phyloP scores from a whole-genome alignment of 2,888 invertebrate species.

The Ichneumon xanthorius region DNA sequence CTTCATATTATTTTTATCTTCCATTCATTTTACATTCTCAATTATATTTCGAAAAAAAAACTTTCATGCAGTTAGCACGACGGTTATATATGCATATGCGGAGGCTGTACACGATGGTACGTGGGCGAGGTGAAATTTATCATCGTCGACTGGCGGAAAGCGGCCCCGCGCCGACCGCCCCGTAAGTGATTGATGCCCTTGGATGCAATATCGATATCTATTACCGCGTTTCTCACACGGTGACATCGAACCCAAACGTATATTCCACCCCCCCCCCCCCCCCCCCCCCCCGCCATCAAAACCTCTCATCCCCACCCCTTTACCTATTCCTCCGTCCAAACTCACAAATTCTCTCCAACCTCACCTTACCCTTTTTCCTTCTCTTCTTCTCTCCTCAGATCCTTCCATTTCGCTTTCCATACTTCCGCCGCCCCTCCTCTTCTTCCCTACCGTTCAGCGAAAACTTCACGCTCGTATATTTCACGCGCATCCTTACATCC shows the following conservation, averaged over 20 bases:
- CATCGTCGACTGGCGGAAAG: slow-evolving; percentile 60
- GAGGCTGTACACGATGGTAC: slow-evolving; percentile 15
- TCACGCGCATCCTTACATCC: slow-evolving; percentile 5
- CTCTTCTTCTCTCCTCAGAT: slow-evolving; percentile 16
- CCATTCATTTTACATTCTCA: no score
- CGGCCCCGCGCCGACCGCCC: slow-evolving; percentile 54
- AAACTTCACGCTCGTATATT: slow-evolving; percentile 54
- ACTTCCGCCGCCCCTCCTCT: background rate
- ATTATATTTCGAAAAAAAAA: background rate
- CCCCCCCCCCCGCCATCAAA: slow-evolving; percentile 19
- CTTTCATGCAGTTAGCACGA: slow-evolving; percentile 36
- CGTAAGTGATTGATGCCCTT: slow-evolving; percentile 65
- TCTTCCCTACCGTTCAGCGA: slow-evolving; percentile 42
- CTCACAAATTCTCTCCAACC: slow-evolving; percentile 35
- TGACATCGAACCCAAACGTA: slow-evolving; percentile 54
- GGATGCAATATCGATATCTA: slow-evolving; percentile 71
- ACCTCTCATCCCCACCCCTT: slow-evolving; percentile 10
- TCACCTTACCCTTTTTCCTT: slow-evolving; percentile 43
- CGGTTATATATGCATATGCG: slow-evolving; percentile 8
- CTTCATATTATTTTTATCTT: no score
- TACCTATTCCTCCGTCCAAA: background rate
- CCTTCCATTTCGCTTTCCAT: background rate
- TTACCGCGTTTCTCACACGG: slow-evolving; percentile 66
- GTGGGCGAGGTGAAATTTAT: slow-evolving; percentile 67
- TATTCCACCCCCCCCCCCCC: slow-evolving; percentile 16